Evolutionary conservation across 2,113 vertebrate species (phyloP), one percentile per base, ranked within the genome.

Genomic region (Centropristis striata): DNA sequence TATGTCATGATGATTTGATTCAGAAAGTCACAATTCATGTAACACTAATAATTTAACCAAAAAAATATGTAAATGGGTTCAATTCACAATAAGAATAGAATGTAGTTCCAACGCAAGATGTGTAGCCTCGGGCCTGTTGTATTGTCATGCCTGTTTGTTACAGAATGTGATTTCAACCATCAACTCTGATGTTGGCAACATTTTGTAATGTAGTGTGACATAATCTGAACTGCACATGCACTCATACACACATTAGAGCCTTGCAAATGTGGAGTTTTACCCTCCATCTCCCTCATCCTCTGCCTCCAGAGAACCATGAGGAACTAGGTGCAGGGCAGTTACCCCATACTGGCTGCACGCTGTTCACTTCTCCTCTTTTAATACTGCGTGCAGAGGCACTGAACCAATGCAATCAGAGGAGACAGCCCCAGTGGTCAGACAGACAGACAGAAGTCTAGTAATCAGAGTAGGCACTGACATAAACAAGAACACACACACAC

Each of bases 381-480:
- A 87, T 84, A 85, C 67, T 50, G 75, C 47, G 80, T 76, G 67
- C 80, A 55, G 80, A 51, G 14, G 23, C 49, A 76, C 58, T 69
- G 80, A 90, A 87, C 92, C 85, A 69, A 83, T 86, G 81, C 82
- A 88, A 90, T 93, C 88, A 87, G 85, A 87, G 81, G 54, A 87
- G 84, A 85, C 81, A 69, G 67, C 74, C 60, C 79, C 79, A 77
- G 86, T 67, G 85, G 81, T 73, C 75, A 75, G 83, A 86, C 72
- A 86, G 85, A 67, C 78, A 59, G 67, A 68, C 57, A 58, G 67
- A 82, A n/a, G 81, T 76, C 68, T 85, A 70, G 75, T 84, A 84
- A 90, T 91, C 70, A 86, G 75, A 46, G 86, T 64, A 23, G 82
- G 37, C 60, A 77, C 70, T 55, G 61, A 69, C 67, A 87, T 70